These are phyloP conservation scores for Ceratina calcarata DNA, from an alignment of 1,140 invertebrate genomes.

Conservation along the genomic window DNA sequence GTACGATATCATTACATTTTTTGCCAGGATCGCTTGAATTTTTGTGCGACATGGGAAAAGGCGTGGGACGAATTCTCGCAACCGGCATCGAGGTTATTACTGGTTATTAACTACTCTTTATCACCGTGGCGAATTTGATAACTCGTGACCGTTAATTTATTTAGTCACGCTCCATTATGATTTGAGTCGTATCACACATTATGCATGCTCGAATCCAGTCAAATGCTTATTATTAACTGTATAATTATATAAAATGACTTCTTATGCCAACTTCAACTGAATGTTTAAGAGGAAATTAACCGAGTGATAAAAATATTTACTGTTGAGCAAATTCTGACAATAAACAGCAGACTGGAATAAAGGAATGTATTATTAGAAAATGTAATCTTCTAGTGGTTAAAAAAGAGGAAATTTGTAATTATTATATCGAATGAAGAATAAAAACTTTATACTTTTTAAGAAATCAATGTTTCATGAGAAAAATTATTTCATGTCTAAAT, in stretches of 20 bases:
- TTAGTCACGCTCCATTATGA: constrained; percentile 37
- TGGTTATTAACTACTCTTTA: constrained; percentile 16
- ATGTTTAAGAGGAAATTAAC: constrained; percentile 1
- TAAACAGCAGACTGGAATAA: too few species aligned
- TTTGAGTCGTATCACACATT: constrained; percentile 15
- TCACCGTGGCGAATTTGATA: constrained; percentile 24
- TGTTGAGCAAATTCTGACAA: neutral
- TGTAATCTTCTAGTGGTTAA: too few species aligned
- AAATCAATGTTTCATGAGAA: too few species aligned
- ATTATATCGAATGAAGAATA: too few species aligned
- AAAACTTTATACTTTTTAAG: too few species aligned
- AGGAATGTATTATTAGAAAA: too few species aligned
- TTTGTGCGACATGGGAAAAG: neutral
- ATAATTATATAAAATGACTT: too few species aligned
- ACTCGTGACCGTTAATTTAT: constrained; percentile 25
- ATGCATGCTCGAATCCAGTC: constrained; percentile 10
- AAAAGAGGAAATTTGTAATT: too few species aligned
- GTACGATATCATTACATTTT: constrained; percentile 10
- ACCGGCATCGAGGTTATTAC: constrained; percentile 5
- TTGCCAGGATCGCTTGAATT: constrained; percentile 12
- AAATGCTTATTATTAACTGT: too few species aligned
- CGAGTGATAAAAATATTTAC: neutral
- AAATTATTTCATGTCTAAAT: too few species aligned
- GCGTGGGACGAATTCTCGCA: neutral
- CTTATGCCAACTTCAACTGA: constrained; percentile 40